These are phyloP conservation scores for Lithophane leautieri DNA, from an alignment of 2,888 invertebrate species.

Conservation along the genomic window DNA sequence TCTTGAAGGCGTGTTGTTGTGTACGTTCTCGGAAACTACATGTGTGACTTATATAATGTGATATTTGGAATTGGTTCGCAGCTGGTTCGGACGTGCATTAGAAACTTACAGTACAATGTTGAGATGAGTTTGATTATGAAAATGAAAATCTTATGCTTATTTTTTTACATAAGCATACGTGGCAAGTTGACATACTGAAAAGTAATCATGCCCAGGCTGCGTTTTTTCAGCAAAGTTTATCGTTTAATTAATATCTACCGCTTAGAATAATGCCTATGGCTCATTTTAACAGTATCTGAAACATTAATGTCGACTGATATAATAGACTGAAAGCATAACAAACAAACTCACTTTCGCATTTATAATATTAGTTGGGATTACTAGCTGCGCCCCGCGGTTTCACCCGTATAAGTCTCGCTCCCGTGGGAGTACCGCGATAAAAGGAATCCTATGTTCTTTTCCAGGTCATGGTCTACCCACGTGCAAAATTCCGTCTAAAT, in stretches of 20 bases:
- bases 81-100: conserved; percentile 32
- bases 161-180: background rate
- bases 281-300: background rate
- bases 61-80: conserved; percentile 38
- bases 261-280: background rate
- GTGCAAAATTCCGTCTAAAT: too few relatives aligned
- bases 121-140: background rate
- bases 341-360: too few relatives aligned
- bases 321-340: too few relatives aligned
- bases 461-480: too few relatives aligned
- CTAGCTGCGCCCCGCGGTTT: too few relatives aligned
- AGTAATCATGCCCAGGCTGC: background rate
- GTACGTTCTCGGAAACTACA: conserved; percentile 72
- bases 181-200: background rate
- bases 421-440: too few relatives aligned
- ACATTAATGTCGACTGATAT: background rate
- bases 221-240: background rate
- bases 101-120: conserved; percentile 3
- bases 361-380: too few relatives aligned
- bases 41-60: conserved; percentile 55
- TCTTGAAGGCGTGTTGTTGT: conserved; percentile 70
- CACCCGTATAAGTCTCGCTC: too few relatives aligned
- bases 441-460: too few relatives aligned
- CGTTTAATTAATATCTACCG: background rate
- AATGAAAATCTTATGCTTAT: background rate